Base-by-base conservation (phyloP, 2,113 vertebrate genomes). In the Saguinus midas region DNA sequence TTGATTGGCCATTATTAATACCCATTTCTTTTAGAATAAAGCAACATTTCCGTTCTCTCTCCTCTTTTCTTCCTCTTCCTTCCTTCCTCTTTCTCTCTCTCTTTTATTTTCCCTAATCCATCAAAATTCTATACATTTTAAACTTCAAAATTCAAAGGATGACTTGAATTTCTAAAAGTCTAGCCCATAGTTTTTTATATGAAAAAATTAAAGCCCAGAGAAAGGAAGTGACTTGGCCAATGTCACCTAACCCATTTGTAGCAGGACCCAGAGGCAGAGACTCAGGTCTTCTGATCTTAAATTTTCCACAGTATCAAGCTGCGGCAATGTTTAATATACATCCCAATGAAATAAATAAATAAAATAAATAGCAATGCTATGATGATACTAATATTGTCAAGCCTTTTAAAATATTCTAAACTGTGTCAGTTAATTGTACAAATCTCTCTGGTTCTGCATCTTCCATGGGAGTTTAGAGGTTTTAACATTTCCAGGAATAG, bases 401-500 rank as follows among this genome's bases (percentile, higher is more conserved):
- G 84, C 12, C 85, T 94, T 97, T 82, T 90, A 81, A 97, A 97
- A 86, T 84, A 87, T 93, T 87, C 70, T 92, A 90, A 96, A 96
- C 72, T 61, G 37, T 93, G 84, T 87, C 87, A 85, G 90, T 90
- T 97, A 96, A 97, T 91, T 96, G 94, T 94, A 97, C 76, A 97
- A 95, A 92, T 97, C 94, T 97, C 94, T 82, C 76, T 94, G 72
- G 90, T 75, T 95, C 94, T 92, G 52, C 40, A 52, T 95, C 94
- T 95, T 97, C 96, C 97, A 85, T 43, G 73, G 81, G 96, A 97
- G 45, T 97, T 86, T 57, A 83, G 90, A 97, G 96, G 90, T 92
- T 97, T 98, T 94, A 97, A 97, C 84, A 96, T 92, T 92, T 95
- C 96, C n/a, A 97, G 76, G 94, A 96, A 92, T 82, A 96, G 81